A percentile compares a stretch with the other conserved stretches of the same genome.
Conservation (phyloP, 2,113 vertebrate species). For the Tricholaema leucomelas region DNA sequence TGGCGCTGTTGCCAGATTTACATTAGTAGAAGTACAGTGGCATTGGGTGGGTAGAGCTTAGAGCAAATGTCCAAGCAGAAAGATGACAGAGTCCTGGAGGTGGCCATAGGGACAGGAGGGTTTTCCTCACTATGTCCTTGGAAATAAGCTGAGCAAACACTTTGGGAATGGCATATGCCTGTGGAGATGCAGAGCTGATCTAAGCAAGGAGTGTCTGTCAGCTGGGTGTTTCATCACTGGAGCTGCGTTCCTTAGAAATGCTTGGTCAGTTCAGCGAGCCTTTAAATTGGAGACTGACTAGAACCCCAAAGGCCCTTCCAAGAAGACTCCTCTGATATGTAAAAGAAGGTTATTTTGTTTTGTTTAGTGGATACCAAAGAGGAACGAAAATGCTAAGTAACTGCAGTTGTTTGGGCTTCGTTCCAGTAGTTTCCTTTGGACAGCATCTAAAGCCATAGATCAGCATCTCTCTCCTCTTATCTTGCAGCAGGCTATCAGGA, state of each 20-base stretch:
- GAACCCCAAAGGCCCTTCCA: neutral
- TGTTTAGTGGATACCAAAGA: neutral
- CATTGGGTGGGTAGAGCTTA: neutral
- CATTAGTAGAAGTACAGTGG: neutral
- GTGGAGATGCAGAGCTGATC: slow-evolving; percentile 2
- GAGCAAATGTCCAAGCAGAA: neutral
- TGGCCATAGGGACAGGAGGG: neutral
- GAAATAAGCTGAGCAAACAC: slow-evolving; percentile 25
- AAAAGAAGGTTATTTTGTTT: neutral
- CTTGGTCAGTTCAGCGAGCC: neutral
- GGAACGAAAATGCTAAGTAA: neutral
- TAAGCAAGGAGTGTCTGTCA: neutral
- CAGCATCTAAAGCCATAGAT: neutral
- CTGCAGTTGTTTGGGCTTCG: accelerated
- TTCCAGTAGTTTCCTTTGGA: neutral
- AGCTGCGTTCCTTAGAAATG: neutral
- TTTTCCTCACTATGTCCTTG: neutral
- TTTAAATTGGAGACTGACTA: neutral
- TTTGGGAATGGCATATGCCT: neutral
- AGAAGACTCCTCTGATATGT: neutral
- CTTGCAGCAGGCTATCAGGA: neutral
- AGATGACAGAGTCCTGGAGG: neutral
- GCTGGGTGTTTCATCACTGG: neutral
- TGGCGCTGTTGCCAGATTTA: accelerated
- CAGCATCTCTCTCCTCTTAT: neutral